These are phyloP conservation scores for Ariopsis seemanni DNA, from an alignment of 2,113 vertebrate genomes.

Conservation along the genomic window DNA sequence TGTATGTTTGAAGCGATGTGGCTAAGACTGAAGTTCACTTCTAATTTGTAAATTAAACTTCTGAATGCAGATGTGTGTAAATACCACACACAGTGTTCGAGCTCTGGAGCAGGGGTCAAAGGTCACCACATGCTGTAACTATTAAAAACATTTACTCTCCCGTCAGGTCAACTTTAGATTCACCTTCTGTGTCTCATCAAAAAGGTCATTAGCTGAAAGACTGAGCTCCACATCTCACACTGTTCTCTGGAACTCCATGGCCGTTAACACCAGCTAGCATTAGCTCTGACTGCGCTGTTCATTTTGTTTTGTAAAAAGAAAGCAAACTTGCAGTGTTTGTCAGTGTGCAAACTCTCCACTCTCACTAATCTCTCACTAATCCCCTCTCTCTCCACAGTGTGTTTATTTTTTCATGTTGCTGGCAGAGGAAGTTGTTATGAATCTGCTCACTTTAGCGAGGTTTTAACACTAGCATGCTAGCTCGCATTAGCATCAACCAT, in stretches of 20 bases:
- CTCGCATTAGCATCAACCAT: background rate
- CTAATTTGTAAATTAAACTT: background rate
- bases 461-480: no score
- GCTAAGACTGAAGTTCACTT: background rate
- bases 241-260: background rate
- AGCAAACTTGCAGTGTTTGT: no score
- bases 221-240: background rate
- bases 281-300: background rate
- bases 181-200: background rate
- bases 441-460: background rate
- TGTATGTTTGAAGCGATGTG: background rate
- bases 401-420: no score
- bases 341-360: no score
- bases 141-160: constrained; percentile 12
- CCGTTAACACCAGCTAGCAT: background rate
- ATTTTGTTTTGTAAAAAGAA: no score
- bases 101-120: constrained; percentile 3
- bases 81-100: constrained; percentile 11
- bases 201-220: background rate
- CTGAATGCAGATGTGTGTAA: background rate
- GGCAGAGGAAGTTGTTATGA: no score
- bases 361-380: no score
- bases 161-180: background rate
- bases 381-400: no score
- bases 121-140: constrained; percentile 20